Conservation (phyloP, 2,888 invertebrate genomes). For the Oxytorus armatus region DNA sequence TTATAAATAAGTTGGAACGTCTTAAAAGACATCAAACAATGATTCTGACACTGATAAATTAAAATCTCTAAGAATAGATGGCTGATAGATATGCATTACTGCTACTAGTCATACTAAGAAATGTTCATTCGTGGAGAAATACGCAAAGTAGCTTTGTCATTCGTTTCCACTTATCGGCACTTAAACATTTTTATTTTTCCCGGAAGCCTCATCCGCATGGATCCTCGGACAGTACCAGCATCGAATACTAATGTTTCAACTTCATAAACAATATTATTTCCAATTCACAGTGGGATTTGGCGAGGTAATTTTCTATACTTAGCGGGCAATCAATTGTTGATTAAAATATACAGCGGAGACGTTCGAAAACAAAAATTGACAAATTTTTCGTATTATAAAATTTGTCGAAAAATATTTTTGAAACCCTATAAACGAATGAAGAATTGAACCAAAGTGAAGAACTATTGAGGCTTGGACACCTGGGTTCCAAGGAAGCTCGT, state of each 20-base stretch:
- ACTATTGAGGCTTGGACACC: neutral
- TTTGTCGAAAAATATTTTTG: neutral
- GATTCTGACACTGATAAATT: neutral
- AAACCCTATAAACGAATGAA: slow-evolving; percentile 21
- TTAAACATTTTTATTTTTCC: slow-evolving; percentile 22
- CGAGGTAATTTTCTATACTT: neutral
- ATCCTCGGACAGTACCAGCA: neutral
- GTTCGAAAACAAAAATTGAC: neutral
- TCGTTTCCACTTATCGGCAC: slow-evolving; percentile 10
- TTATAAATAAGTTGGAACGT: neutral
- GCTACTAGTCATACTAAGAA: no score
- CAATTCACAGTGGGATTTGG: neutral
- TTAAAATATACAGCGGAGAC: neutral
- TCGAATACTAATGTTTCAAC: neutral
- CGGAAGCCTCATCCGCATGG: slow-evolving; percentile 12
- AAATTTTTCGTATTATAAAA: neutral
- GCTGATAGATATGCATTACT: slow-evolving; percentile 9
- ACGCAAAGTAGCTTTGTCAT: neutral
- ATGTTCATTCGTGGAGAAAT: slow-evolving; percentile 7
- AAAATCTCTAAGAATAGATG: slow-evolving; percentile 6
- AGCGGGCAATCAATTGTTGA: neutral
- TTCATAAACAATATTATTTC: neutral
- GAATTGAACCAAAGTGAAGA: neutral
- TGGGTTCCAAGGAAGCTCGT: neutral
- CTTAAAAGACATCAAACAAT: neutral